Percentiles rank a stretch among this genome's conserved stretches.
Conservation (phyloP, 2,888 invertebrate species). For the Chaitophorus viminalis region DNA sequence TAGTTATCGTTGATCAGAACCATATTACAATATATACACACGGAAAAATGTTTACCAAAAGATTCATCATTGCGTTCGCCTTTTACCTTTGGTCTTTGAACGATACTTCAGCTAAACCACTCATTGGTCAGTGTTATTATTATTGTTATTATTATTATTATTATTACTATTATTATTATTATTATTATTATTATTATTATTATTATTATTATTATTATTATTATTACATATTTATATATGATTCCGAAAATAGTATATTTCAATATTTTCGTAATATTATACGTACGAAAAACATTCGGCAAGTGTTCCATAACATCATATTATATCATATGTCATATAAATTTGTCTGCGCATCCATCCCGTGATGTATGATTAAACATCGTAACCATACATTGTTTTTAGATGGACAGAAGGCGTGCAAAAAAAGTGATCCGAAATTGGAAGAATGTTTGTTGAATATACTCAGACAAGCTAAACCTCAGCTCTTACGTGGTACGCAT, state of each 20-base stretch:
- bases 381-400: not conserved
- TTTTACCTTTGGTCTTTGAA: not conserved
- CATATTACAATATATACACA: too few species aligned
- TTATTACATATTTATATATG: too few species aligned
- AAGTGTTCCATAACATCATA: too few species aligned
- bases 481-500: constrained; percentile 23
- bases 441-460: constrained; percentile 43
- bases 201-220: not conserved
- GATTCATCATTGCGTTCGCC: not conserved
- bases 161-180: not conserved
- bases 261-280: too few species aligned
- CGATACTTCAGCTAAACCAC: not conserved
- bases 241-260: too few species aligned
- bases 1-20: not conserved
- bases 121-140: not conserved
- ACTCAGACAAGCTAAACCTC: constrained; percentile 28
- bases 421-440: constrained; percentile 37
- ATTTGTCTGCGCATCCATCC: too few species aligned
- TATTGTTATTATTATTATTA: not conserved
- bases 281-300: too few species aligned
- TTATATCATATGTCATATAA: too few species aligned
- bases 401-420: constrained; percentile 24
- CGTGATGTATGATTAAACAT: too few species aligned
- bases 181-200: not conserved
- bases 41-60: constrained; percentile 7